Base-by-base conservation (phyloP, 1,140 invertebrate species). In the Caenorhabditis elegans region DNA sequence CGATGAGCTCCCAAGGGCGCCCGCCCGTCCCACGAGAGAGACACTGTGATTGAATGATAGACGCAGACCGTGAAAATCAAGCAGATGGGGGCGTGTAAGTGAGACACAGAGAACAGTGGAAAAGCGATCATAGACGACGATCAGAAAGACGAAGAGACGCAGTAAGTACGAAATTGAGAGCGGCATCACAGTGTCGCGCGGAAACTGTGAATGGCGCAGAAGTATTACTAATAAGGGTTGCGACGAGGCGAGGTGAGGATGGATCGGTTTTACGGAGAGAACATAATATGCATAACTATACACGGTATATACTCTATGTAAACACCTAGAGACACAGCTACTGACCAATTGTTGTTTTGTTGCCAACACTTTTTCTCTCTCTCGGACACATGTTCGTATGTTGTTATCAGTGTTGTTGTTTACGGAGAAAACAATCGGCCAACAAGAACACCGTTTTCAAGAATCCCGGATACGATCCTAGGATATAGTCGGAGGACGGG, bases 161-260 rank as follows among this genome's bases (percentile, higher is more conserved):
- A 60, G 53, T 28, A 31, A 31, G 53, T 26, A 6, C 34, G 28
- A 60, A 60, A 60, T 31, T 60, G 26, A 70, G 5, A 31, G 28
- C 34, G 13, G 3, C 22, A 3, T 53, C n/a, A n/a, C n/a, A n/a
- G n/a, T n/a, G 5, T 43, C 34, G 34, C 60, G 60, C 43, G 34
- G 34, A 70, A 70, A 70, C 60, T 43, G 34, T 70, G 34, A 70
- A 70, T 43, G 34, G 53, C 53, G 53, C 53, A 28, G 46, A 24
- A 36, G 31, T 70, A 70, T 43, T 70, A 70, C 60, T 70, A 70
- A 70, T 70, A 70, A 70, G 34, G n/a, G n/a, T n/a, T n/a, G n/a
- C n/a, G 31, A 31, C 2, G 31, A 26, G 17, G 28, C 8, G 19
- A 34, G 55, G n/a, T n/a, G 26, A 31, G 17, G 26, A n/a, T 1